Conservation (phyloP, 2,888 invertebrate species). For the Stegophylla sp. region DNA sequence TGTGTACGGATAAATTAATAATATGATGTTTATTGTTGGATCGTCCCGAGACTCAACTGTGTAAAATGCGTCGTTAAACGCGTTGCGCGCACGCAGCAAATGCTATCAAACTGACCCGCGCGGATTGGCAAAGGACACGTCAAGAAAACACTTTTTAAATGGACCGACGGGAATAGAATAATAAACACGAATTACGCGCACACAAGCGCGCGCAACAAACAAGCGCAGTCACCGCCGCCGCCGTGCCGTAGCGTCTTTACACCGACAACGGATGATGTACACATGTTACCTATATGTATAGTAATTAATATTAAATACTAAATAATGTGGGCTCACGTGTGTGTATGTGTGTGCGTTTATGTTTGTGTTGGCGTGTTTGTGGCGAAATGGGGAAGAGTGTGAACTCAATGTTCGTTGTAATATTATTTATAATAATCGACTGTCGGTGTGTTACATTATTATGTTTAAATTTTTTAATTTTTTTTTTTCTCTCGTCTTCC, state of each 20-base stretch:
- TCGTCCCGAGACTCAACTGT: background rate
- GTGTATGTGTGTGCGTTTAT: background rate
- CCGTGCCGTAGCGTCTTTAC: background rate
- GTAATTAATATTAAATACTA: too few relatives aligned
- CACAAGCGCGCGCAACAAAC: background rate
- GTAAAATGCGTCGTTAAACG: slow-evolving; percentile 6
- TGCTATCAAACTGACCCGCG: slow-evolving; percentile 55
- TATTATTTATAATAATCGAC: background rate
- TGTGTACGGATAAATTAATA: background rate
- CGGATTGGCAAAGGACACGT: slow-evolving; percentile 51
- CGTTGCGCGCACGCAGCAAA: slow-evolving; percentile 42
- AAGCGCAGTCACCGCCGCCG: background rate
- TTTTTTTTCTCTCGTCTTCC: background rate
- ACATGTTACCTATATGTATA: background rate
- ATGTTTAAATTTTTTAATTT: background rate
- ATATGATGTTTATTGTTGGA: too few relatives aligned
- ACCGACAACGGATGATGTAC: background rate
- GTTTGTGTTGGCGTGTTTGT: background rate
- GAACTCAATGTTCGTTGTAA: slow-evolving; percentile 3
- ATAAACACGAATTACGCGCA: slow-evolving; percentile 40
- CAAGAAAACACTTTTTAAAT: slow-evolving; percentile 41
- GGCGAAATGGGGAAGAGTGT: too few relatives aligned
- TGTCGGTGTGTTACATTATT: background rate
- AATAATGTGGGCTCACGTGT: background rate
- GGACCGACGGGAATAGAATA: slow-evolving; percentile 41